These are phyloP conservation scores for Hydropsyche tenuis DNA, from an alignment of 1,140 invertebrate genomes.

Conservation along the genomic window DNA sequence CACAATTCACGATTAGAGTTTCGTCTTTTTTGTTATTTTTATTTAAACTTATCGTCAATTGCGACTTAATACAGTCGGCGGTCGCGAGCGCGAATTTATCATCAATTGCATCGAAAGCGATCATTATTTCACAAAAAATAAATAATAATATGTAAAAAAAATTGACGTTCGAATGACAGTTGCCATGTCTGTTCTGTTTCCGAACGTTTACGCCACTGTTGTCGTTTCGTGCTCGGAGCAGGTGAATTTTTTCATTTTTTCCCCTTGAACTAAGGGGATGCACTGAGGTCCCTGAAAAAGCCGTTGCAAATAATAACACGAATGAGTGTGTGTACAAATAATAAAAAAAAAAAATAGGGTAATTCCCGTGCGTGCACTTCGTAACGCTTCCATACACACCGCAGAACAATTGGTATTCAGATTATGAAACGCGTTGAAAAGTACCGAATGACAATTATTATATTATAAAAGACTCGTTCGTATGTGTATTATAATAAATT, in stretches of 20 bases:
- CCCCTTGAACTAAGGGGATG: background rate
- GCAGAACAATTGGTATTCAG: slow-evolving; percentile 19
- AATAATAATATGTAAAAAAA: too few relatives aligned
- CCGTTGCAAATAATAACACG: slow-evolving; percentile 11
- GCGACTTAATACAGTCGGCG: background rate
- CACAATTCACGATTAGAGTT: background rate
- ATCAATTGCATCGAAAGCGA: background rate
- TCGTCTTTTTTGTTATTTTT: background rate
- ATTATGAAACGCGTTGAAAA: slow-evolving; percentile 21
- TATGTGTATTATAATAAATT: too few relatives aligned
- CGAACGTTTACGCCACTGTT: too few relatives aligned
- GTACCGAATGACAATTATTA: slow-evolving; percentile 8
- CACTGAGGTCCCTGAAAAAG: background rate
- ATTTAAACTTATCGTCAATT: slow-evolving; percentile 9
- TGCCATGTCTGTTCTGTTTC: too few relatives aligned
- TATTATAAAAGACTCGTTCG: background rate
- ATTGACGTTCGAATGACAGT: too few relatives aligned
- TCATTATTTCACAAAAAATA: too few relatives aligned
- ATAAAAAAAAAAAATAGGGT: background rate
- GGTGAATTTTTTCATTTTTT: background rate
- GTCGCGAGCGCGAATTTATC: background rate
- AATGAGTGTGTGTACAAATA: background rate
- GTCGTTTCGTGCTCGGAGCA: background rate
- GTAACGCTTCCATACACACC: slow-evolving; percentile 3
- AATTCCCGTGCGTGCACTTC: slow-evolving; percentile 1